Evolutionary conservation across 2,888 invertebrate genomes (phyloP), one percentile per base, ranked within the genome.

Genomic region (Ptilodon capucinus): DNA sequence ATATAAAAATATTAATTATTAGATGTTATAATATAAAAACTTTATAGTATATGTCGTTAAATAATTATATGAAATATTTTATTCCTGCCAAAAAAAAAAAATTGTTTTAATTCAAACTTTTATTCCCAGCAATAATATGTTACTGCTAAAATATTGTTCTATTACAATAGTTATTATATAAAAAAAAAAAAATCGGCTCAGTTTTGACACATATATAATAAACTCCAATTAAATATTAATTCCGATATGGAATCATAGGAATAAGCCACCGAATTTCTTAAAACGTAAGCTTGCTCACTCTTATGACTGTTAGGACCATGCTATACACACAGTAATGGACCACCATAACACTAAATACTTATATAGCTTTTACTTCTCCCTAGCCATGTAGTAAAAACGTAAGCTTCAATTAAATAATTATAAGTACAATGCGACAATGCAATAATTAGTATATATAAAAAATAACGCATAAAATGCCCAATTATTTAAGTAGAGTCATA

Each of bases 381-480:
- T 51, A 60, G 46, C 13, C 21, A 46, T 57, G 45, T 60, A 50
- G 38, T 13, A 19, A 19, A 45, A 34, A 2, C 32, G 23, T 50
- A 56, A 42, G 50, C 53, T 60, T 54, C 23, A 18, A 49, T 51
- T 47, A 38, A 16, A 34, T 14, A 17, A 49, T 21, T 51, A 42
- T 49, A n/a, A n/a, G n/a, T n/a, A 49, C 21, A 45, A 48, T 40
- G 48, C 43, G 28, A 25, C 36, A 38, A 43, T 40, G 41, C 52
- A 64, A 65, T 60, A 52, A 60, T 47, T 64, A 53, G 41, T 46
- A 55, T 44, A 38, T 44, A 34, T 44, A 49, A 46, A 19, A 23
- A 46, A 48, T 47, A 46, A 58, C 44, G 72, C 72, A 71, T 76
- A 41, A 49, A 69, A 76, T 76, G 71, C 72, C 74, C 74, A 44